Evolutionary conservation across 2,888 invertebrate species (phyloP).

Genomic region (Macrophya alboannulata): DNA sequence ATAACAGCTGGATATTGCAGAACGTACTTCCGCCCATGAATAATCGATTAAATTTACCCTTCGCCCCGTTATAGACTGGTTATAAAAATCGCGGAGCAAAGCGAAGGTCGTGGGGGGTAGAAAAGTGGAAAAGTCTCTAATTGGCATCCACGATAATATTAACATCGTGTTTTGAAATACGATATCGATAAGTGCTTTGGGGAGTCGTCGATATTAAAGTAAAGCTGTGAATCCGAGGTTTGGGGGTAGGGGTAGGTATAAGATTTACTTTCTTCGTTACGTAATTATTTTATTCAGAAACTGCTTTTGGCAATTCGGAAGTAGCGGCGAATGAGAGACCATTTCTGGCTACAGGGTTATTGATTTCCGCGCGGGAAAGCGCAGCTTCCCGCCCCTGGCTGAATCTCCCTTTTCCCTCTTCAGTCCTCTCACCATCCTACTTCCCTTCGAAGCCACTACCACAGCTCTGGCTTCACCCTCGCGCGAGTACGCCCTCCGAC

Average conservation of each 20-base stretch:
- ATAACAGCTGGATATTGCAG: not conserved
- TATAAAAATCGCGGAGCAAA: not conserved
- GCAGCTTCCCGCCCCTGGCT: constrained; percentile 69
- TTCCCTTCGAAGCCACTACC: not conserved
- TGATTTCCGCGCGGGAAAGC: constrained; percentile 75
- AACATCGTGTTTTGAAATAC: constrained; percentile 26
- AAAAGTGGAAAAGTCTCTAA: constrained; percentile 23
- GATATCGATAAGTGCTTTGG: not conserved
- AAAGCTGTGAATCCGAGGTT: not conserved
- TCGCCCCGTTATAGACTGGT: not conserved
- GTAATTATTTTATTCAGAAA: constrained; percentile 47
- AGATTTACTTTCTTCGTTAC: constrained; percentile 21
- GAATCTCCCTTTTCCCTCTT: constrained; percentile 63
- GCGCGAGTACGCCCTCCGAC: constrained; percentile 24
- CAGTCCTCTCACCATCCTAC: constrained; percentile 51
- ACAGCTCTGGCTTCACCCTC: not conserved
- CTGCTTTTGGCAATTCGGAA: constrained; percentile 28
- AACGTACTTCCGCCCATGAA: not conserved
- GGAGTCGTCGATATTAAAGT: not conserved
- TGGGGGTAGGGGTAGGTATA: not conserved
- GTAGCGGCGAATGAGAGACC: constrained; percentile 55
- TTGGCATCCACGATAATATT: not conserved
- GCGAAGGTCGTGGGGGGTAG: not conserved
- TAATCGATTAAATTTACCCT: not conserved
- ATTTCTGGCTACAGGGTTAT: constrained; percentile 71